phyloP scores from a whole-genome alignment of 1,140 invertebrate genomes.

The Nebria ingens region DNA sequence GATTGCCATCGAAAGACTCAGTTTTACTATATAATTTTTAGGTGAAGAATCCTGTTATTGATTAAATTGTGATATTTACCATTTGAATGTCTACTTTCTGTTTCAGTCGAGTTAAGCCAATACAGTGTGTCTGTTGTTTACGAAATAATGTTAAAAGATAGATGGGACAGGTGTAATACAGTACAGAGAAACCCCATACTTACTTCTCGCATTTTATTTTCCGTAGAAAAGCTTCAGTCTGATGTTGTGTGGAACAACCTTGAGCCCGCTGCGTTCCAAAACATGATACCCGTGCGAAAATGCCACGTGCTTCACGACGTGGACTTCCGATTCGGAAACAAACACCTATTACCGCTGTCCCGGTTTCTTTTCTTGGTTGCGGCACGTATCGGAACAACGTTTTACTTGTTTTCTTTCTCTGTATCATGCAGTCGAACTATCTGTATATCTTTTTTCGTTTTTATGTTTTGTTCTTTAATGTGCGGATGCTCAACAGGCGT shows the following conservation, averaged over 20 bases:
- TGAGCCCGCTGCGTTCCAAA: not conserved
- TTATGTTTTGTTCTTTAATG: not conserved
- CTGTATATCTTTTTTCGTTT: not conserved
- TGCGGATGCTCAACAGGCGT: not conserved
- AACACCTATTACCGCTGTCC: conserved; percentile 5
- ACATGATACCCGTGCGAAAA: conserved; percentile 5
- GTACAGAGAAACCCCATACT: too few species aligned
- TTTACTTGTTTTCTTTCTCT: not conserved
- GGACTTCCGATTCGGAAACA: conserved; percentile 7
- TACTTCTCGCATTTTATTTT: not conserved
- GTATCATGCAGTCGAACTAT: not conserved
- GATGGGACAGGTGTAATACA: too few species aligned
- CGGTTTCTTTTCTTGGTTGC: not conserved
- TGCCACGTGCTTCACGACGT: conserved; percentile 5
- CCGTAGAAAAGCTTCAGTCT: too few species aligned
- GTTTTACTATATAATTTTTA: too few species aligned
- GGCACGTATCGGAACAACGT: not conserved
- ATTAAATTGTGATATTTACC: too few species aligned
- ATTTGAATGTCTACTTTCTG: too few species aligned
- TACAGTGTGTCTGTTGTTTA: too few species aligned
- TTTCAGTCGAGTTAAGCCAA: too few species aligned
- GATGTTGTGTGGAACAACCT: not conserved
- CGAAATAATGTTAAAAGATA: too few species aligned
- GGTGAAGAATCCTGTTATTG: too few species aligned
- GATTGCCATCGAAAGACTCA: too few species aligned